These are phyloP conservation scores for Montipora efflorescens DNA, from an alignment of 64 coral and sea anemone genomes.

Conservation along the genomic window DNA sequence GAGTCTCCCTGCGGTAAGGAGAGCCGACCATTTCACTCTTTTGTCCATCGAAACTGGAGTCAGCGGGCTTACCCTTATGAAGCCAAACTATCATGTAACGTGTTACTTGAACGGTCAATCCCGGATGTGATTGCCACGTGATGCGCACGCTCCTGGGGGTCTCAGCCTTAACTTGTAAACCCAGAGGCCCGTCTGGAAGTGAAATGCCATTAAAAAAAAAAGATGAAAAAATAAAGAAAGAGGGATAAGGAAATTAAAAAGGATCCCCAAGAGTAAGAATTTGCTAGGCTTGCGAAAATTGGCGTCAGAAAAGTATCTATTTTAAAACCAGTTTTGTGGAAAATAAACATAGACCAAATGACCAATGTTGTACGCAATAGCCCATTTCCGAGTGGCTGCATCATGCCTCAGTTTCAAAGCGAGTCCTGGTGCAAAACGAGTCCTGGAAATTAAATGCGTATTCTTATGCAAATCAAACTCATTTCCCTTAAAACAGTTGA, in stretches of 20 bases:
- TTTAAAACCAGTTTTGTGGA: too few relatives aligned
- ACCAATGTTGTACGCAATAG: too few relatives aligned
- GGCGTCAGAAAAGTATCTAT: too few relatives aligned
- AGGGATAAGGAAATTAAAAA: background rate
- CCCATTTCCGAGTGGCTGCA: too few relatives aligned
- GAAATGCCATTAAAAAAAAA: background rate
- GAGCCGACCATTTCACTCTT: slow-evolving; percentile 68
- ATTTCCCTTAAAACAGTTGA: too few relatives aligned
- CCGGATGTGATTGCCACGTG: slow-evolving; percentile 62
- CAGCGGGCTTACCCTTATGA: slow-evolving; percentile 48
- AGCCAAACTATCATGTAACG: slow-evolving; percentile 89
- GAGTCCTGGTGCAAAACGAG: too few relatives aligned
- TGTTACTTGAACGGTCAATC: background rate
- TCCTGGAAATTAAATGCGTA: too few relatives aligned
- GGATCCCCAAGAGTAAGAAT: too few relatives aligned
- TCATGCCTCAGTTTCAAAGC: too few relatives aligned
- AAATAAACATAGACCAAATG: too few relatives aligned
- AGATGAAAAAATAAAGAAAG: background rate
- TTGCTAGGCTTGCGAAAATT: too few relatives aligned
- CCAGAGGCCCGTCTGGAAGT: slow-evolving; percentile 53
- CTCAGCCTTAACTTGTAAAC: slow-evolving; percentile 42
- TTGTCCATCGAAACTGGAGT: slow-evolving; percentile 56
- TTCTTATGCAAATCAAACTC: too few relatives aligned
- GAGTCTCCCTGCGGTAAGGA: slow-evolving; percentile 52
- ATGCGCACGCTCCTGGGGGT: slow-evolving; percentile 74